Evolutionary conservation across 1,140 invertebrate species (phyloP).

Genomic region (Brachystomella parvula): DNA sequence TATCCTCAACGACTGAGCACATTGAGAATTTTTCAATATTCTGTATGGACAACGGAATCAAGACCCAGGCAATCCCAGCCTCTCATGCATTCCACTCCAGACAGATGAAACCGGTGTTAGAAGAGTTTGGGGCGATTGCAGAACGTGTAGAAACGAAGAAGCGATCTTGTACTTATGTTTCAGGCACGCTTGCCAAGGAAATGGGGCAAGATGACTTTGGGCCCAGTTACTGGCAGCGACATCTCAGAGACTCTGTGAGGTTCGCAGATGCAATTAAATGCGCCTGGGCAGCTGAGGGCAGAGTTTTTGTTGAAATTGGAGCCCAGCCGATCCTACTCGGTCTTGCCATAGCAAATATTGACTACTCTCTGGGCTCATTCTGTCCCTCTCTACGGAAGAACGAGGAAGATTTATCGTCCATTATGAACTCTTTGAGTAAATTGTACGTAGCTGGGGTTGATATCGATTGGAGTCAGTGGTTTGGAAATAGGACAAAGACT

Average conservation of each 20-base stretch:
- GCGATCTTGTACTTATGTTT: conserved; percentile 9
- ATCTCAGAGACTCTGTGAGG: conserved; percentile 12
- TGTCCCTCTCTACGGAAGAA: conserved; percentile 21
- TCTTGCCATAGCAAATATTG: background rate
- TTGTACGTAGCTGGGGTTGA: conserved; percentile 18
- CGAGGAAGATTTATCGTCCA: conserved; percentile 13
- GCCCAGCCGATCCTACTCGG: conserved; percentile 15
- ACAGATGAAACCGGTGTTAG: conserved; percentile 8
- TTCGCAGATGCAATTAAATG: background rate
- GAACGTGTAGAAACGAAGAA: background rate
- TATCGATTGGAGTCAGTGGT: conserved; percentile 16
- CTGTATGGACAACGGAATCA: background rate
- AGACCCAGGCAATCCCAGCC: background rate
- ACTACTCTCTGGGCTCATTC: background rate
- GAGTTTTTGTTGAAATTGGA: conserved; percentile 17
- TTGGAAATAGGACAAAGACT: background rate
- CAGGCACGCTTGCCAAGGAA: background rate
- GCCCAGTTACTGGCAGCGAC: conserved; percentile 4
- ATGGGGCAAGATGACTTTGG: background rate
- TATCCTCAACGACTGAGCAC: background rate
- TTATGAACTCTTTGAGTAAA: conserved; percentile 12
- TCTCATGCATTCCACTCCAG: conserved; percentile 18
- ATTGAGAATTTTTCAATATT: background rate
- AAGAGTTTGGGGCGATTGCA: background rate
- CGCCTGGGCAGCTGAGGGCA: background rate